A percentile compares a stretch with the other conserved stretches of the same genome.
Conservation (phyloP, 2,797 vertebrate species). For the Luscinia luscinia region DNA sequence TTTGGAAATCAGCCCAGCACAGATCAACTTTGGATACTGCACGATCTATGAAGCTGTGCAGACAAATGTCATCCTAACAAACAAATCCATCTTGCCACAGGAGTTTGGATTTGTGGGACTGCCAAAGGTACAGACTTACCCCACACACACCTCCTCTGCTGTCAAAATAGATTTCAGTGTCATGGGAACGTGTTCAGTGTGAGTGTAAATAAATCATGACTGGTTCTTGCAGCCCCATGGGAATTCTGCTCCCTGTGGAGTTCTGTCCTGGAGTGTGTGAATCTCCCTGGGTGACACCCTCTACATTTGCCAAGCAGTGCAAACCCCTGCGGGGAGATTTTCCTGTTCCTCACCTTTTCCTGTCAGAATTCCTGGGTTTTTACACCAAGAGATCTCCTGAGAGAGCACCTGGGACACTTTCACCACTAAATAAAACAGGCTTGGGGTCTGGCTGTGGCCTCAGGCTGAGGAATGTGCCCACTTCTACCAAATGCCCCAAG, state of each 20-base stretch:
- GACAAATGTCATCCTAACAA: constrained; percentile 79
- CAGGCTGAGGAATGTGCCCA: neutral
- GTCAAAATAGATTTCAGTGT: neutral
- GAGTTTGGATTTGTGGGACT: constrained; percentile 89
- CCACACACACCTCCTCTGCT: neutral
- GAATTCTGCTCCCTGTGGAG: neutral
- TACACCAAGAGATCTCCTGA: neutral
- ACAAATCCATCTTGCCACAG: constrained; percentile 89
- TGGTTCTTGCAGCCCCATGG: neutral
- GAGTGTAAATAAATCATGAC: neutral
- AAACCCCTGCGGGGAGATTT: neutral
- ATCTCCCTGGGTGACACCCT: neutral
- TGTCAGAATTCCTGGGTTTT: neutral
- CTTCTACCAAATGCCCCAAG: neutral
- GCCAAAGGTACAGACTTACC: constrained; percentile 81
- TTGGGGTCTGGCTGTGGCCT: neutral
- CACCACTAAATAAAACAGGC: neutral
- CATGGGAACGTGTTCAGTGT: neutral
- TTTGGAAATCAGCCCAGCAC: constrained; percentile 79
- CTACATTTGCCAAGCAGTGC: neutral
- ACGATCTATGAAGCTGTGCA: constrained; percentile 84
- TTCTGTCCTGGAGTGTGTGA: neutral
- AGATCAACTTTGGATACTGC: constrained; percentile 88
- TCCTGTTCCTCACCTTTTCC: neutral
- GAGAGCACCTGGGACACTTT: neutral